Evolutionary conservation across 2,888 invertebrate species (phyloP), one percentile per base, ranked within the genome.

Genomic region (Aquatica leii): DNA sequence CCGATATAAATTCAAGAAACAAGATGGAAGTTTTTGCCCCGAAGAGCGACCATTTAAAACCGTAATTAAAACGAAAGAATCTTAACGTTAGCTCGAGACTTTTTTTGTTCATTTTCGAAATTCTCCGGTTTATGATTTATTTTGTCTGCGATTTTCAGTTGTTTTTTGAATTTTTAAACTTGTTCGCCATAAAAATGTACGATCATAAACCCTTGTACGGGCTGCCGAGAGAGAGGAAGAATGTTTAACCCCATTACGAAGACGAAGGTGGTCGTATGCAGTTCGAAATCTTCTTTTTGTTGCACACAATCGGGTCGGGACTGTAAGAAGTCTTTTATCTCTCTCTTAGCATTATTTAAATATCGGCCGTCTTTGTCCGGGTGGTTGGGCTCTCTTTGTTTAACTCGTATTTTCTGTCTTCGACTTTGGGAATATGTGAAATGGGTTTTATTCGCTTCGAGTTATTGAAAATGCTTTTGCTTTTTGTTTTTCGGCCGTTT

Each of bases 151-250:
- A 77, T 79, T 80, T 80, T 78, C 79, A 73, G 78, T 80, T 73
- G 80, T 80, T 80, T 81, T 80, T 81, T 80, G 78, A 79, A 80
- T 80, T 79, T 80, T 79, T 79, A 78, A 81, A 81, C 79, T 80
- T 77, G 80, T 78, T 76, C 76, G 78, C 78, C 78, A 78, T 78
- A 80, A 80, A 80, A 80, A 79, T 80, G 78, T 77, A 74, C 77
- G 73, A 75, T 77, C 79, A 78, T 79, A 79, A 78, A 79, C 78
- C 75, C 64, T 46, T 71, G 65, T 63, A 54, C 43, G 64, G 63
- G 62, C 53, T 66, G 41, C 63, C 64, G 69, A 66, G 53, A 49
- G 66, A 64, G 68, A 64, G 49, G 54, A 58, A 56, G 21, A 54
- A 59, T 40, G 54, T 18, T 52, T 21, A 17, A 51, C 31, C 24